Base-by-base conservation (phyloP, 2,797 vertebrate species). In the Clarias fuscus region DNA sequence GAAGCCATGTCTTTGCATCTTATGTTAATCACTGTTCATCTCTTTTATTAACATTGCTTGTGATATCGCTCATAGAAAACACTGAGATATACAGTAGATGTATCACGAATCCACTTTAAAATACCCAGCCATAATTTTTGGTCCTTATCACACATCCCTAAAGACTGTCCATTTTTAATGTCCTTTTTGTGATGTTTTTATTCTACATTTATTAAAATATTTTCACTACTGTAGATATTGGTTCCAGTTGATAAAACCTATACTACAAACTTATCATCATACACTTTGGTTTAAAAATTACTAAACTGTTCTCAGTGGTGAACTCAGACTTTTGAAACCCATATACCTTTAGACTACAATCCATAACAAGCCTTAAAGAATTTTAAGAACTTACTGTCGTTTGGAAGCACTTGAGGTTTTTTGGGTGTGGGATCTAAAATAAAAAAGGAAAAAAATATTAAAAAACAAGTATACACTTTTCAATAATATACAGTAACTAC, bases 371-470 rank as follows among this genome's bases (percentile, higher is more conserved):
- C 30, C 10, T 43, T 62, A 64, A 53, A 37, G 24, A 8, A 67
- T 33, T n/a, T n/a, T 27, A 7, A 37, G 15, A 77, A 87, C 91
- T 90, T 92, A 93, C 15, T 4, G 1, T 53, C 6, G 0, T 0
- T 0, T 53, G 90, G 62, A 5, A 33, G 27, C 10, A 68, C 3
- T 22, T 15, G 2, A 10, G 70, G 82, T 30, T 58, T 27, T 1
- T 22, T 11, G 22, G 86, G 71, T 22, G 84, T 80, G n/a, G 27
- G 5, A 70, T 18, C 93, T 93, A 37, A 88, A 90, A 80, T 87
- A 20, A 87, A 59, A 88, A 78, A 22, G 59, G 8, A 67, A 71
- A 62, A 86, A 80, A 24, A 43, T 11, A 24, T 62, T 73, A 6
- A 27, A 82, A 40, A 30, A 22, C 83, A 86, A 83, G 43, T 65